Evolutionary conservation across 2,797 vertebrate genomes (phyloP).

Genomic region (Crocodylus rhombifer): DNA sequence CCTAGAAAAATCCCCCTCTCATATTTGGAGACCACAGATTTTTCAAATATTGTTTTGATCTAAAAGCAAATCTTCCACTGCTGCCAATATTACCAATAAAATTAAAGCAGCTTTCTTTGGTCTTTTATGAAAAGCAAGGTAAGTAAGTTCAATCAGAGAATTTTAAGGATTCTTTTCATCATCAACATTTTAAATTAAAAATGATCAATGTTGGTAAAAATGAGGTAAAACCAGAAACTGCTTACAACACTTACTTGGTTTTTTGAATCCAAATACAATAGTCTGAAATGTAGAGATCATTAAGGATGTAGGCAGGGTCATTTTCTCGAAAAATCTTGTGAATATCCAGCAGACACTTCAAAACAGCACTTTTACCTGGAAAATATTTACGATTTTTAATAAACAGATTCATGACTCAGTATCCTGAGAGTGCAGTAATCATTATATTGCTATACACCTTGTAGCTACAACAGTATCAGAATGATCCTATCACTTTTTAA

Average conservation of each 20-base stretch:
- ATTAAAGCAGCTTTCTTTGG: background rate
- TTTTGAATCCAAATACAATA: conserved; percentile 98
- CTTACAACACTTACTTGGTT: conserved; percentile 91
- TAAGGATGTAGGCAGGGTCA: conserved; percentile 95
- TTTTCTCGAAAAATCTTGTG: conserved; percentile 92
- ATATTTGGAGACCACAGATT: background rate
- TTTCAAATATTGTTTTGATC: background rate
- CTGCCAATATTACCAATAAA: background rate
- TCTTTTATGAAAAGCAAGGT: background rate
- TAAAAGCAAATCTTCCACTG: background rate
- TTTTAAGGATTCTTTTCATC: background rate
- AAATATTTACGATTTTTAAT: conserved; percentile 35
- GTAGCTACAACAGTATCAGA: background rate
- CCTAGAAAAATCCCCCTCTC: background rate
- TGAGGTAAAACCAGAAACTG: background rate
- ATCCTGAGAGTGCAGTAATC: background rate
- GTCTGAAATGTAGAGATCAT: conserved; percentile 96
- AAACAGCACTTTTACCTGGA: conserved; percentile 91
- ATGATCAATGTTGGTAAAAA: background rate
- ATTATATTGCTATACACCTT: background rate
- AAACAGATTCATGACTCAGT: conserved; percentile 1
- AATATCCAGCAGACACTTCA: conserved; percentile 93
- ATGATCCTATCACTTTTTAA: background rate
- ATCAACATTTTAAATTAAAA: background rate
- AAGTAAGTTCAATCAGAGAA: background rate